phyloP scores from a whole-genome alignment of 2,888 invertebrate genomes.

The Cephonodes hylas region DNA sequence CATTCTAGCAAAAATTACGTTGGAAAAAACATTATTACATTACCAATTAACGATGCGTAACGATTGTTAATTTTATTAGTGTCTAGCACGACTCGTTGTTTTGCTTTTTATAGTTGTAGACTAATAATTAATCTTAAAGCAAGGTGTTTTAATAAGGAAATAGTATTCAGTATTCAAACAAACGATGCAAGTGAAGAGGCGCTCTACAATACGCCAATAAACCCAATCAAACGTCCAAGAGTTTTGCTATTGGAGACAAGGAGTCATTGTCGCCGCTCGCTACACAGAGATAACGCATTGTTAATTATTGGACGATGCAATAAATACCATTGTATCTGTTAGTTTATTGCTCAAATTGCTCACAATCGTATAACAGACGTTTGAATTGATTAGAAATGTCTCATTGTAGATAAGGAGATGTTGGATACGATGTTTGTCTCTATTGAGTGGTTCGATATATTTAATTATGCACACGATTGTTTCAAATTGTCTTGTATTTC shows the following conservation, averaged over 20 bases:
- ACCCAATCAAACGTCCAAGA: neutral
- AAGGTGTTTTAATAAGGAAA: too few species aligned
- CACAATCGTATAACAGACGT: constrained; percentile 4
- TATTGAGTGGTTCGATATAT: neutral
- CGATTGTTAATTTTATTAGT: too few species aligned
- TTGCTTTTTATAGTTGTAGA: too few species aligned
- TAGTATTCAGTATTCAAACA: neutral
- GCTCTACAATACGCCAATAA: neutral
- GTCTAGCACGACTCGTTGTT: too few species aligned
- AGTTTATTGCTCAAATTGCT: neutral
- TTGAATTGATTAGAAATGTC: neutral
- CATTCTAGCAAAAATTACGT: too few species aligned
- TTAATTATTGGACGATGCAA: neutral
- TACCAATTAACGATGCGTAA: too few species aligned
- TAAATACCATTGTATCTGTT: constrained; percentile 1
- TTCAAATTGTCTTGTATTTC: too few species aligned
- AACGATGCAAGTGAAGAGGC: neutral
- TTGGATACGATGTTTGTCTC: neutral
- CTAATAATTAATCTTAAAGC: too few species aligned
- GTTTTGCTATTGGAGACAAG: neutral
- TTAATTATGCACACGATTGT: neutral
- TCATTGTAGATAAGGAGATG: neutral
- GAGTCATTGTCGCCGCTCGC: neutral
- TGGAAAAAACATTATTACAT: too few species aligned
- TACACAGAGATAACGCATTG: neutral